Evolutionary conservation across 2,797 vertebrate genomes (phyloP), one percentile per base, ranked within the genome.

Genomic region (Sebastes matsubarae): DNA sequence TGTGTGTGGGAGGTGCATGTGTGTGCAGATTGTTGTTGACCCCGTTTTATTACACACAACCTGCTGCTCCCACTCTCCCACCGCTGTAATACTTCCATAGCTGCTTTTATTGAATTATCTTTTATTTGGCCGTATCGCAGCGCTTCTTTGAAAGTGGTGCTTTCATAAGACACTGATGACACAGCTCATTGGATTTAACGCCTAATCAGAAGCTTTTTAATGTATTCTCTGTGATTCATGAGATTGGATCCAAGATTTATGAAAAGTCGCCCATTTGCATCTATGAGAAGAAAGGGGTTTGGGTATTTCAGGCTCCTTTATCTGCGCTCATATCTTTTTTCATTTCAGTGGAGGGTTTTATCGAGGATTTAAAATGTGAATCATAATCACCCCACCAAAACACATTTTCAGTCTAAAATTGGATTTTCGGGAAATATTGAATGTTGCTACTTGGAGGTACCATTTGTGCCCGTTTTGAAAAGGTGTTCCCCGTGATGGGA

Each of bases 211-310:
- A 72, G 86, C 82, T 86, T 90, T 91, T 90, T 90, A 91, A 93
- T 90, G 84, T 86, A 89, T 94, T 92, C 91, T 86, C 79, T 85
- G 67, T 77, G 84, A 89, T 89, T 93, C 85, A 85, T 82, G 84
- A 91, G 92, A 93, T 93, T 87, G 87, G 78, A 91, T 93, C 86
- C 78, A 77, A 81, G 88, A 89, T 86, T 91, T 91, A 92, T 93
- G 92, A 93, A 91, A 91, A 89, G 89, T 90, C 85, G 72, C 73
- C 87, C 78, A 88, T 94, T 95, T 92, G 87, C 91, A 94, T 91
- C 82, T 9, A 63, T 54, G 72, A 85, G 79, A 85, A 92, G 85
- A 90, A 92, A 88, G 75, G 74, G 68, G 73, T 57, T 74, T 7
- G 80, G 80, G 74, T 91, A 85, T 92, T 92, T 89, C 88, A 88